A percentile compares a stretch with the other conserved stretches of the same genome.
phyloP scores from a whole-genome alignment of 1,140 invertebrate species.

The Ganaspis sp. region DNA sequence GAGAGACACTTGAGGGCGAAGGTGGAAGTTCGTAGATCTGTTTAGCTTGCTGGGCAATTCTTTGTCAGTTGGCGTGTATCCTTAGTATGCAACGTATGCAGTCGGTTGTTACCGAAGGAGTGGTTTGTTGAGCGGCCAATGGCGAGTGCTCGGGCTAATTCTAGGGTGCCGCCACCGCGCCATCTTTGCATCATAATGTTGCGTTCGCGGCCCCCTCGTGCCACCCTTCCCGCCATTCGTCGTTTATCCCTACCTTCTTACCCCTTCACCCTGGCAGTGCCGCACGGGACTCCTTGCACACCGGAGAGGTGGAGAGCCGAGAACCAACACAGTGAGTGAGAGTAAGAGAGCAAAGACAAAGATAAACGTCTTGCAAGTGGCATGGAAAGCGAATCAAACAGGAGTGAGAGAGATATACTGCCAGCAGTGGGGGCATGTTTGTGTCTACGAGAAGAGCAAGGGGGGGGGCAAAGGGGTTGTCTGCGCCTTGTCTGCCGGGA shows the following conservation, averaged over 20 bases:
- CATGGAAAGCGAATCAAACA: constrained; percentile 36
- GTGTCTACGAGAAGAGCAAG: not conserved
- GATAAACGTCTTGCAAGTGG: constrained; percentile 28
- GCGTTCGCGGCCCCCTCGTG: constrained; percentile 62
- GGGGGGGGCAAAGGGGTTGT: constrained; percentile 64
- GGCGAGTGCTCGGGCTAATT: constrained; percentile 76
- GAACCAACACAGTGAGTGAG: constrained; percentile 35
- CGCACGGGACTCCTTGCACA: constrained; percentile 38
- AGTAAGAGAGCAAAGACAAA: constrained; percentile 36
- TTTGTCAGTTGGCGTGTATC: constrained; percentile 72
- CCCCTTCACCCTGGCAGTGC: constrained; percentile 26
- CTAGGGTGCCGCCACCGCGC: constrained; percentile 75
- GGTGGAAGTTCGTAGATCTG: constrained; percentile 12
- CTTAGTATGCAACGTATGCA: constrained; percentile 76
- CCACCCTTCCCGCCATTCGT: constrained; percentile 53
- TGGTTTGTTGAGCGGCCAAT: constrained; percentile 76
- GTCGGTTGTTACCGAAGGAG: constrained; percentile 77
- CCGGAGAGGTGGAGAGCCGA: constrained; percentile 51
- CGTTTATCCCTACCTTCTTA: constrained; percentile 50
- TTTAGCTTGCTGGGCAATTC: constrained; percentile 60
- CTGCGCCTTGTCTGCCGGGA: constrained; percentile 71
- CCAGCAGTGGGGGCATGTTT: not conserved
- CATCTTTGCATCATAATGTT: constrained; percentile 77
- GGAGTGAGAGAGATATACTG: constrained; percentile 30
- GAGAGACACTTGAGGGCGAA: no score